These are phyloP conservation scores for Siphlonurus alternatus DNA, from an alignment of 2,888 invertebrate species.

Conservation along the genomic window DNA sequence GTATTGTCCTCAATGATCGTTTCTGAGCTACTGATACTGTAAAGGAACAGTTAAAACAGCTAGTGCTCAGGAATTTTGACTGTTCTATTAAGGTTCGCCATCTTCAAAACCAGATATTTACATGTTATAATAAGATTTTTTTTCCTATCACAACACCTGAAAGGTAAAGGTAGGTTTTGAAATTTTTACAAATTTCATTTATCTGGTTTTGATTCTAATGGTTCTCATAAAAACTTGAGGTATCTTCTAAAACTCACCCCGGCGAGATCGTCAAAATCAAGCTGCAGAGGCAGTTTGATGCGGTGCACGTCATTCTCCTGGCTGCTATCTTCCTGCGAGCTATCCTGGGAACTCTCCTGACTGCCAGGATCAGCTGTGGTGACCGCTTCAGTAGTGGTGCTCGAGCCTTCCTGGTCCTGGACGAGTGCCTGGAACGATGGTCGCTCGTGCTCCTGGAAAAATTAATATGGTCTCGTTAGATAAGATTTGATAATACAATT, in stretches of 20 bases:
- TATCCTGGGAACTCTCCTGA: neutral
- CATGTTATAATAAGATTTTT: neutral
- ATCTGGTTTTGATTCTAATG: too few species aligned
- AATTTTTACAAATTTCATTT: too few species aligned
- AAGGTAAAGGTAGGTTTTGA: too few species aligned
- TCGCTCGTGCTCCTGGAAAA: constrained; percentile 11
- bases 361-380: neutral
- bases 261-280: constrained; percentile 68
- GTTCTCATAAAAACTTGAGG: too few species aligned
- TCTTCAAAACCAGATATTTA: neutral
- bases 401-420: constrained; percentile 13
- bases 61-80: too few species aligned
- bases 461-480: too few species aligned
- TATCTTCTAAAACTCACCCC: constrained; percentile 37
- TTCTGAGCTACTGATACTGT: too few species aligned
- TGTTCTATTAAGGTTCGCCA: too few species aligned
- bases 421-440: constrained; percentile 18
- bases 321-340: constrained; percentile 2
- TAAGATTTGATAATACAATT: too few species aligned
- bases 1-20: too few species aligned
- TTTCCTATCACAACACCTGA: too few species aligned
- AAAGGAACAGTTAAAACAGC: too few species aligned
- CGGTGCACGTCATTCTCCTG: constrained; percentile 33
- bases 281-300: constrained; percentile 60
- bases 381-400: neutral